These are phyloP conservation scores for Drosophila cracens DNA, from an alignment of 2,888 invertebrate genomes.

Conservation along the genomic window DNA sequence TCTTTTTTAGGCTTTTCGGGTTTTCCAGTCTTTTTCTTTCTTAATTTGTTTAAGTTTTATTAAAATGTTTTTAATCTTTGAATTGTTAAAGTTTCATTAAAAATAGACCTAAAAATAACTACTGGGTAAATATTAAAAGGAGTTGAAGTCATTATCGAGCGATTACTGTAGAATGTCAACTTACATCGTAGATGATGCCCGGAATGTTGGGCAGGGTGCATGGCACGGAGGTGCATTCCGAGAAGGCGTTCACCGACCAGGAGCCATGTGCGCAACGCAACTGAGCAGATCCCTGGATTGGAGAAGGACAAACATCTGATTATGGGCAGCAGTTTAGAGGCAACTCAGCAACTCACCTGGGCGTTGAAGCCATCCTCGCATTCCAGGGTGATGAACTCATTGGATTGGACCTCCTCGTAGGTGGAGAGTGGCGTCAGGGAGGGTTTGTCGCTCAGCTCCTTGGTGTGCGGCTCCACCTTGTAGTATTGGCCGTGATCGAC, in stretches of 20 bases:
- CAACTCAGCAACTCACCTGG: conserved; percentile 61
- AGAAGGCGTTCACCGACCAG: conserved; percentile 91
- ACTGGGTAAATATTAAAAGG: not conserved
- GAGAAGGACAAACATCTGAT: not conserved
- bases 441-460: conserved; percentile 79
- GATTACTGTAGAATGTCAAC: not conserved
- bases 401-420: conserved; percentile 87
- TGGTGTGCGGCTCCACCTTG: conserved; percentile 82
- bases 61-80: not conserved
- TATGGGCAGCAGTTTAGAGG: rapidly evolving
- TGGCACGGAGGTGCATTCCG: conserved; percentile 90
- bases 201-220: conserved; percentile 83
- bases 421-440: conserved; percentile 81
- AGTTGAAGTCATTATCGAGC: not conserved
- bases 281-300: conserved; percentile 88
- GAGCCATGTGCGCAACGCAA: conserved; percentile 92
- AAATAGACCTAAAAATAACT: not conserved
- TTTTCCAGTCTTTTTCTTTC: no score
- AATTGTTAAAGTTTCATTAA: not conserved
- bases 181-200: conserved; percentile 83
- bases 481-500: conserved; percentile 89
- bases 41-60: no score
- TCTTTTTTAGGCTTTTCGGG: no score
- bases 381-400: conserved; percentile 90
- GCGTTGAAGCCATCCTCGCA: conserved; percentile 89